phyloP scores from a whole-genome alignment of 2,113 vertebrate species.

The Lepus europaeus region DNA sequence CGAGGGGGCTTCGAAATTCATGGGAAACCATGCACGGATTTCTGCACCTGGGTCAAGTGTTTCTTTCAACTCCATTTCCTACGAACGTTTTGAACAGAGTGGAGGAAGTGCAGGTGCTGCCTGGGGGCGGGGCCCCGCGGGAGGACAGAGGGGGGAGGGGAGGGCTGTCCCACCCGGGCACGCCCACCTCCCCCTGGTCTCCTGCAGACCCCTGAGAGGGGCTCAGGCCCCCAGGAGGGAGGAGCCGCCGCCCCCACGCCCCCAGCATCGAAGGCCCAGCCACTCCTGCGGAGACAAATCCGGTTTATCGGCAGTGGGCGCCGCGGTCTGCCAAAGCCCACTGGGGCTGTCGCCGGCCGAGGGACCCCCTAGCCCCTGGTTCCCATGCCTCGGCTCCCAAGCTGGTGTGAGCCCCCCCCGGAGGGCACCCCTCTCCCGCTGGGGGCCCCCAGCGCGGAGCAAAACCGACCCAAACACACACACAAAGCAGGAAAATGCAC shows the following conservation, averaged over 20 bases:
- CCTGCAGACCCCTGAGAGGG: too few relatives aligned
- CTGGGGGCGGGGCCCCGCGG: too few relatives aligned
- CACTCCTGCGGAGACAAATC: conserved; percentile 79
- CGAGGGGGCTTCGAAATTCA: too few relatives aligned
- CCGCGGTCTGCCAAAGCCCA: conserved; percentile 82
- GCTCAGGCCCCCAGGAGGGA: too few relatives aligned
- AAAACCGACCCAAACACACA: conserved; percentile 54
- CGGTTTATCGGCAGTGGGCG: conserved; percentile 93
- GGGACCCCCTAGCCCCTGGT: conserved; percentile 89
- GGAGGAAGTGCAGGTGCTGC: too few relatives aligned
- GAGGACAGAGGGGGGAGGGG: too few relatives aligned
- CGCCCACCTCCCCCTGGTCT: too few relatives aligned
- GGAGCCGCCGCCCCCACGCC: not conserved
- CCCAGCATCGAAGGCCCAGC: not conserved
- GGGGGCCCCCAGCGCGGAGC: conserved; percentile 73
- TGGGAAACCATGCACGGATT: too few relatives aligned
- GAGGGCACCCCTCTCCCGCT: conserved; percentile 75
- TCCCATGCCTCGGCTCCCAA: conserved; percentile 90
- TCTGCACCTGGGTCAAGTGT: too few relatives aligned
- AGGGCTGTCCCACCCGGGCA: too few relatives aligned
- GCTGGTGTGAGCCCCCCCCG: conserved; percentile 80
- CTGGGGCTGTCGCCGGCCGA: conserved; percentile 82
- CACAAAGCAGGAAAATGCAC: conserved; percentile 48
- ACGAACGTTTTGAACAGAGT: too few relatives aligned
- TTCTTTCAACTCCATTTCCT: too few relatives aligned